Evolutionary conservation across 1,140 invertebrate species (phyloP).

Genomic region (Vanessa atalanta): DNA sequence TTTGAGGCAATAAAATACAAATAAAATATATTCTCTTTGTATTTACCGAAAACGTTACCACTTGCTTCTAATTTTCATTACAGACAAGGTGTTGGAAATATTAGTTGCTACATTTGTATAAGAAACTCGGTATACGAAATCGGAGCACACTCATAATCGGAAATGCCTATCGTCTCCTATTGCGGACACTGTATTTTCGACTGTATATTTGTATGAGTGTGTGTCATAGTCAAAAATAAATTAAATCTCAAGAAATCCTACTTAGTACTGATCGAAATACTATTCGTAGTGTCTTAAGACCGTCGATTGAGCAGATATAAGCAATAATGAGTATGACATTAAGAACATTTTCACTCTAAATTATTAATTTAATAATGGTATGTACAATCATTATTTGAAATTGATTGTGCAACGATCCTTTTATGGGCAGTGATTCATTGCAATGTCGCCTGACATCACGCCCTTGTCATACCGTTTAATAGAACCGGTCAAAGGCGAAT

Average conservation of each 20-base stretch:
- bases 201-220: not conserved
- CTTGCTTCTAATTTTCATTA: no score
- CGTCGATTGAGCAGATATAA: no score
- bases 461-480: constrained; percentile 32
- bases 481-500: constrained; percentile 40
- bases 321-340: not conserved
- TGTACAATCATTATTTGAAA: not conserved
- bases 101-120: not conserved
- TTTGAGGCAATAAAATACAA: no score
- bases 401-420: constrained; percentile 26
- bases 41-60: no score
- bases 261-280: no score
- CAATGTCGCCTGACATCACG: constrained; percentile 39
- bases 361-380: not conserved
- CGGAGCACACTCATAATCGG: not conserved
- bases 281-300: no score
- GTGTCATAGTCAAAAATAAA: constrained; percentile 5
- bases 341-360: not conserved
- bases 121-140: not conserved
- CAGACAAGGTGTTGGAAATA: no score
- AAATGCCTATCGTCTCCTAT: not conserved
- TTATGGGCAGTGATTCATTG: constrained; percentile 38
- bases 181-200: not conserved
- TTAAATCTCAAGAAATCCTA: no score
- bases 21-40: no score